Percentiles rank a stretch among this genome's conserved stretches.
These are phyloP conservation scores for Laothoe populi DNA, from an alignment of 2,888 invertebrate species.

Conservation along the genomic window DNA sequence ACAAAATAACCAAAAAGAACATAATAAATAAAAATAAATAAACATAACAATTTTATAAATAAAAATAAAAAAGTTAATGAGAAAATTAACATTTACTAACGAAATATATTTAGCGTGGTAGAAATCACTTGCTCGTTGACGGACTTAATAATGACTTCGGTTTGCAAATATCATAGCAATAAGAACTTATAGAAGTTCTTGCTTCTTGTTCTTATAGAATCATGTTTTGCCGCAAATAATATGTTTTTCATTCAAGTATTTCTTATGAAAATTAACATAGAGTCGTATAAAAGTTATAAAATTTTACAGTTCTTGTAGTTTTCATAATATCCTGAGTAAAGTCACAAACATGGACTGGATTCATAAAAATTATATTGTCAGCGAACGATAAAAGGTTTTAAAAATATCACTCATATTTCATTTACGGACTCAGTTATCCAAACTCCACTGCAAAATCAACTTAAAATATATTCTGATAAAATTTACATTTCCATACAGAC, in stretches of 20 bases:
- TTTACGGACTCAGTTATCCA: neutral
- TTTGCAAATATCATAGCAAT: too few relatives aligned
- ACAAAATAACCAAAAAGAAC: too few relatives aligned
- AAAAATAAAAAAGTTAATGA: too few relatives aligned
- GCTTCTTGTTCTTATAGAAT: too few relatives aligned
- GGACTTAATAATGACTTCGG: too few relatives aligned
- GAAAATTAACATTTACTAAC: too few relatives aligned
- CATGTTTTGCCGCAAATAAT: neutral
- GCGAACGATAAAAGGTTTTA: slow-evolving; percentile 15
- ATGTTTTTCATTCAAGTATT: neutral
- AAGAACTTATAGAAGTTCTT: too few relatives aligned
- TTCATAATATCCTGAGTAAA: neutral
- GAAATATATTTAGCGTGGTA: too few relatives aligned
- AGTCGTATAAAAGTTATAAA: neutral
- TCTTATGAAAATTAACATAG: neutral
- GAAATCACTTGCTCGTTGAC: too few relatives aligned
- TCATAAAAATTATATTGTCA: slow-evolving; percentile 19
- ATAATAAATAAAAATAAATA: too few relatives aligned
- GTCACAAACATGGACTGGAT: slow-evolving; percentile 8
- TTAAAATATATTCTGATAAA: neutral
- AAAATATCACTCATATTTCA: slow-evolving; percentile 20
- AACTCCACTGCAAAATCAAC: neutral
- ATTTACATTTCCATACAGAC: neutral
- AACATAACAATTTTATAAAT: too few relatives aligned
- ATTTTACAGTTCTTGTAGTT: slow-evolving; percentile 2